Evolutionary conservation across 2,888 invertebrate species (phyloP).

Genomic region (Synergus japonicus): DNA sequence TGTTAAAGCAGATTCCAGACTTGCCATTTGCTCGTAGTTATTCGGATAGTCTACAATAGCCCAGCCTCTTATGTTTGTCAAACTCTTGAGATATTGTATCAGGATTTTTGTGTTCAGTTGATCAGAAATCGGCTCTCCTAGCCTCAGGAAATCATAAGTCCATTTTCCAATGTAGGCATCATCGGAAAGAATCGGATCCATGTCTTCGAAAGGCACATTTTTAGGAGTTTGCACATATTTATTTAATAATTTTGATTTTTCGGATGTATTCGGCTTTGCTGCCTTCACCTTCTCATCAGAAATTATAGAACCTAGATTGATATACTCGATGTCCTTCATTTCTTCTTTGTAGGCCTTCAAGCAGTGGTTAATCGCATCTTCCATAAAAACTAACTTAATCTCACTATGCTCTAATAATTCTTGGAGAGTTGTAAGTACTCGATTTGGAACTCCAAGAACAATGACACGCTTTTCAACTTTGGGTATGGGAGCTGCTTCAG

Average conservation of each 20-base stretch:
- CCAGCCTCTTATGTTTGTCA: constrained; percentile 80
- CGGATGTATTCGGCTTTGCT: constrained; percentile 44
- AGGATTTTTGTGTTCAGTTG: constrained; percentile 80
- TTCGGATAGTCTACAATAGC: constrained; percentile 83
- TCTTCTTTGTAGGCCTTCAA: constrained; percentile 80
- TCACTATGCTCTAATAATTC: constrained; percentile 75
- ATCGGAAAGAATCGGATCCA: constrained; percentile 75
- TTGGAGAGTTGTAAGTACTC: constrained; percentile 64
- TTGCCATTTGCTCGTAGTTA: constrained; percentile 80
- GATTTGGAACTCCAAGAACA: constrained; percentile 78
- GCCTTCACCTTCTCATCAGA: background rate
- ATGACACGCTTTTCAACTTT: constrained; percentile 76
- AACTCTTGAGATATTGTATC: constrained; percentile 81
- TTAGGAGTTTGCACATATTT: constrained; percentile 83
- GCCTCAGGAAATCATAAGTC: constrained; percentile 79
- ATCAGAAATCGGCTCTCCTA: constrained; percentile 80
- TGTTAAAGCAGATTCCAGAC: constrained; percentile 81
- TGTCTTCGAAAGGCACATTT: constrained; percentile 80
- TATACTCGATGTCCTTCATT: constrained; percentile 71
- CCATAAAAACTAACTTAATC: constrained; percentile 78
- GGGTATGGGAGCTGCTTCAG: constrained; percentile 76
- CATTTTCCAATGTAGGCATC: constrained; percentile 80
- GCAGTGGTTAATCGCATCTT: constrained; percentile 81
- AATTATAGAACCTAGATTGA: background rate
- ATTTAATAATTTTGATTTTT: constrained; percentile 61